Base-by-base conservation (phyloP, 2,113 vertebrate genomes). In the Mus pahari region DNA sequence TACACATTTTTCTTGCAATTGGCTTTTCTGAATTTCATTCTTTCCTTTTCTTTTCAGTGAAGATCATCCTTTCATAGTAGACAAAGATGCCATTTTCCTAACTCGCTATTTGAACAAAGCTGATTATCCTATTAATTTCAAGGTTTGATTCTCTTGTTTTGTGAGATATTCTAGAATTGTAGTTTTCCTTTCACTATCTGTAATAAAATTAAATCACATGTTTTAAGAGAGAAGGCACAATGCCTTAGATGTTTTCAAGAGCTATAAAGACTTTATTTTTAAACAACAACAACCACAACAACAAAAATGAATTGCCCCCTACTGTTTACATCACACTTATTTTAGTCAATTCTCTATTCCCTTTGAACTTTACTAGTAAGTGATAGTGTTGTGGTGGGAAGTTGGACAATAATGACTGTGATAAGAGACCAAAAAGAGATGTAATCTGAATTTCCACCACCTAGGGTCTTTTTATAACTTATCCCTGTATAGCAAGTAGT, bases 1-100 rank as follows among this genome's bases (percentile, higher is more conserved):
- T 50, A n/a, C n/a, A 19, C 33, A 58, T 83, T 93, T 87, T 13
- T 0, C 71, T 97, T 92, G 45, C 39, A 75, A 17, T 86, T 73
- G 14, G 55, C 28, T 91, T 13, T 90, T 96, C 89, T 94, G 89
- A 96, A 81, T 9, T 7, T 94, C 13, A 70, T 82, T 92, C n/a
- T 39, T 86, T 77, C 53, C 64, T 20, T 92, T 91, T 19, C 45
- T 89, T 42, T 58, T 86, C 73, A 75, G 73, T 87, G 39, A 97
- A 87, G 16, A 91, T 24, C 31, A 84, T 42, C 9, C 39, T 89
- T 96, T 13, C 42, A 70, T 94, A 77, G 16, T 89, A 91, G 53
- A 66, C 24, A 70, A 70, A 70, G 3, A 86, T 5, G 53, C 5
- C 74, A 68, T 48, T 58, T 75, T 89, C 95, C 33, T 91, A 17